Conservation (phyloP, 2,888 invertebrate species). For the Epistrophe grossulariae region DNA sequence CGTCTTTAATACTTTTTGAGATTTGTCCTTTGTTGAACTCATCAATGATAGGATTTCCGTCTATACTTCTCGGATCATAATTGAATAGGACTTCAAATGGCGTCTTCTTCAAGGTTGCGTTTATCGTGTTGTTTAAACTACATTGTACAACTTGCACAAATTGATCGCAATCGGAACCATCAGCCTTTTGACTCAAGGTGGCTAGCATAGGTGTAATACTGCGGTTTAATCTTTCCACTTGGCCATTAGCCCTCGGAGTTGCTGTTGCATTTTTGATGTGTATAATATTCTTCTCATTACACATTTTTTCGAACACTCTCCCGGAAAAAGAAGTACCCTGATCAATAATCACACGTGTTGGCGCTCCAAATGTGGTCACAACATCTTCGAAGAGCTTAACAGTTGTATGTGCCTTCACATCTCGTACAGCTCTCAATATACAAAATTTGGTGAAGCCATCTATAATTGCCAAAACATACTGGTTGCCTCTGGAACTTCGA, state of each 20-base stretch:
- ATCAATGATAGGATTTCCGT: too few species aligned
- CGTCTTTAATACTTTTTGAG: neutral
- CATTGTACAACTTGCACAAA: too few species aligned
- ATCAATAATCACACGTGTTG: neutral
- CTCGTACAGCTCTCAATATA: neutral
- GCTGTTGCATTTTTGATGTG: neutral
- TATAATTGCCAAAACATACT: too few species aligned
- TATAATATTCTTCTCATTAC: too few species aligned
- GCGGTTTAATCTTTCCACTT: neutral
- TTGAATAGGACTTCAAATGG: too few species aligned
- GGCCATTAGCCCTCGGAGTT: neutral
- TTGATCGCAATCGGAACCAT: too few species aligned
- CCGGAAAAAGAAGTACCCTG: neutral
- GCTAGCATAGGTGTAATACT: neutral
- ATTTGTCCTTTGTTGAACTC: too few species aligned
- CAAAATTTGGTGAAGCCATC: neutral
- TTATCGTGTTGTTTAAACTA: too few species aligned
- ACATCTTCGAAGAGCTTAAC: neutral
- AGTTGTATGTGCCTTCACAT: neutral
- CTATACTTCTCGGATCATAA: too few species aligned
- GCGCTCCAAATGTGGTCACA: neutral
- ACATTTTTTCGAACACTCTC: too few species aligned
- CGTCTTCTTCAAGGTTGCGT: too few species aligned
- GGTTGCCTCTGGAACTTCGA: too few species aligned
- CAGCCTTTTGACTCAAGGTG: neutral